A percentile compares a stretch with the other conserved stretches of the same genome.
Conservation (phyloP, 2,113 vertebrate species). For the Trogon surrucura region DNA sequence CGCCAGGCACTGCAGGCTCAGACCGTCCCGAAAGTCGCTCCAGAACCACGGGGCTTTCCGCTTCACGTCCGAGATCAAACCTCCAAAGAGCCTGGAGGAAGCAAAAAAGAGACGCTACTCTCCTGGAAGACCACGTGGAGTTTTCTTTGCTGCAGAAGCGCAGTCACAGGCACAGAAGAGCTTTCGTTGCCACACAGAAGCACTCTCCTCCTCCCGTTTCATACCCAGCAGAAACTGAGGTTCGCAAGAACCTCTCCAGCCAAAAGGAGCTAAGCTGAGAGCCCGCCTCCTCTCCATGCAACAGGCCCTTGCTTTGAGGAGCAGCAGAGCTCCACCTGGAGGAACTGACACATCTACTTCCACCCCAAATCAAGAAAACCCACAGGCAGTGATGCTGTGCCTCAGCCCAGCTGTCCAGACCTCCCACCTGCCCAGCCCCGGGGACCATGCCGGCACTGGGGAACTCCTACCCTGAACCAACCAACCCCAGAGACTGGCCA, state of each 20-base stretch:
- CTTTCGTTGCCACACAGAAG: neutral
- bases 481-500: neutral
- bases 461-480: neutral
- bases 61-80: too few relatives aligned
- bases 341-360: neutral
- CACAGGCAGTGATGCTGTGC: neutral
- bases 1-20: too few relatives aligned
- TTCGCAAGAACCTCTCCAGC: too few relatives aligned
- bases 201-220: too few relatives aligned
- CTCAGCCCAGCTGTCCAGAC: neutral
- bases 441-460: fast-evolving
- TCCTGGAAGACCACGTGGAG: too few relatives aligned
- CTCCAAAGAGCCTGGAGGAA: neutral
- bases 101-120: fast-evolving
- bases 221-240: neutral
- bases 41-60: too few relatives aligned
- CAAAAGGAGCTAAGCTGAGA: too few relatives aligned
- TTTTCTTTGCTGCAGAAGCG: too few relatives aligned
- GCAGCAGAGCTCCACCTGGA: neutral
- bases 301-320: neutral
- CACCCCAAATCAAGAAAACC: neutral
- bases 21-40: too few relatives aligned
- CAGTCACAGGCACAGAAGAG: fast-evolving
- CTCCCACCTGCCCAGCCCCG: neutral
- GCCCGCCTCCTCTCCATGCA: too few relatives aligned